phyloP scores from a whole-genome alignment of 2,888 invertebrate species.

The Ectemnius cavifrons region DNA sequence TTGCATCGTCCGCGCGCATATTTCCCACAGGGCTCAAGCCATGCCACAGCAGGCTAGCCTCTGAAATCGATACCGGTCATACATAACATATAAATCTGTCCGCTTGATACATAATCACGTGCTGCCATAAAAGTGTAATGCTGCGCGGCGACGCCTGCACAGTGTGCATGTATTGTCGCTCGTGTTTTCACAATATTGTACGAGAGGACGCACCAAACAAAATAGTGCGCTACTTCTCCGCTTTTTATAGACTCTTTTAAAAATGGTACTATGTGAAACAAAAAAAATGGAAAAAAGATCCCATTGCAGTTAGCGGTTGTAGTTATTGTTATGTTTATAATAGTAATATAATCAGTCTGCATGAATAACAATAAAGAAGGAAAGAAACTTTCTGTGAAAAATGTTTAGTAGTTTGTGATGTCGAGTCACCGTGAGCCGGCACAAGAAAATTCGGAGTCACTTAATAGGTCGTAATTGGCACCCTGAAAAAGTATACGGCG shows the following conservation, averaged over 20 bases:
- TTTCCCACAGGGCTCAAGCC: constrained; percentile 65
- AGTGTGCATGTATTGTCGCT: constrained; percentile 9
- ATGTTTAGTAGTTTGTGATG: too few relatives aligned
- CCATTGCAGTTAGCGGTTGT: too few relatives aligned
- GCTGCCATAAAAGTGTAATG: constrained; percentile 60
- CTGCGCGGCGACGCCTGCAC: constrained; percentile 40
- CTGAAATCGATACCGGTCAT: constrained; percentile 64
- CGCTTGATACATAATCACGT: constrained; percentile 63
- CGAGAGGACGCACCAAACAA: constrained; percentile 35
- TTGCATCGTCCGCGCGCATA: constrained; percentile 64
- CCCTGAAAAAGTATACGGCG: constrained; percentile 33
- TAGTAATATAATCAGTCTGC: too few relatives aligned
- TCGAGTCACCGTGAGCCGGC: constrained; percentile 2
- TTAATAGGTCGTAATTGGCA: constrained; percentile 45
- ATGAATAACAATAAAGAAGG: too few relatives aligned
- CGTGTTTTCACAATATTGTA: constrained; percentile 48
- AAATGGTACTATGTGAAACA: neutral
- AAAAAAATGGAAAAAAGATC: neutral
- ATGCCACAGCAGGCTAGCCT: constrained; percentile 54
- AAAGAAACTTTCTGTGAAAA: too few relatives aligned
- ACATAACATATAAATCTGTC: constrained; percentile 63
- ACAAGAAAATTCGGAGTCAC: constrained; percentile 27
- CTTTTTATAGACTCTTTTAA: neutral
- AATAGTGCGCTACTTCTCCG: constrained; percentile 38
- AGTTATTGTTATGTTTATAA: too few relatives aligned